These are phyloP conservation scores for Melanerpes formicivorus DNA, from an alignment of 2,113 vertebrate genomes.

Conservation along the genomic window DNA sequence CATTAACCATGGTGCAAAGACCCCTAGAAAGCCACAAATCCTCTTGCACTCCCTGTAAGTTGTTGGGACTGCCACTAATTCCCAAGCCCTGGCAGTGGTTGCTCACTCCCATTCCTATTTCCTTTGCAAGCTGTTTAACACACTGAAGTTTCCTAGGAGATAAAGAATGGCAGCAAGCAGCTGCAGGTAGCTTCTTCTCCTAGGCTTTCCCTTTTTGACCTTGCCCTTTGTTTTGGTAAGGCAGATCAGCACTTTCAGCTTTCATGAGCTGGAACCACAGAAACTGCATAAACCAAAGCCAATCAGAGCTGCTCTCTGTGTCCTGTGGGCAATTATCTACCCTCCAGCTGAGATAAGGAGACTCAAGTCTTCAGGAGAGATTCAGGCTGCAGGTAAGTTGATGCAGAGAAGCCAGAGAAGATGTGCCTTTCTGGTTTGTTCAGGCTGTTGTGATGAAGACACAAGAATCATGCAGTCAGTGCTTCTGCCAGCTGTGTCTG, in stretches of 20 bases:
- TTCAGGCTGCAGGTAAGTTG: neutral
- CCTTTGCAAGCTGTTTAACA: neutral
- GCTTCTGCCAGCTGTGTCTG: neutral
- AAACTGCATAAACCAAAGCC: neutral
- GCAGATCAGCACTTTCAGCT: neutral
- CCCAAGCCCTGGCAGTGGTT: neutral
- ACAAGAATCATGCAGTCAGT: neutral
- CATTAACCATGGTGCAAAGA: neutral
- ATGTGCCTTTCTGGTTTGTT: neutral
- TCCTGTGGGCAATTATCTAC: neutral
- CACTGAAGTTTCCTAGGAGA: neutral
- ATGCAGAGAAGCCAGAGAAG: neutral
- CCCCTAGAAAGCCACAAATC: neutral
- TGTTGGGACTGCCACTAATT: neutral
- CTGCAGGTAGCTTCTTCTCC: neutral
- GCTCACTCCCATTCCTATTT: neutral
- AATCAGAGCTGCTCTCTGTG: neutral
- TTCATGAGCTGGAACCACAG: neutral
- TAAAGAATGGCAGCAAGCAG: neutral
- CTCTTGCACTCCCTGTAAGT: neutral
- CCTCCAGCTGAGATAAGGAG: neutral
- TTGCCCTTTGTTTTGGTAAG: neutral
- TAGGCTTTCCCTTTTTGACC: neutral
- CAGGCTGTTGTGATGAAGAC: neutral
- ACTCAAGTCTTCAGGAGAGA: neutral